Evolutionary conservation across 2,797 vertebrate genomes (phyloP), one percentile per base, ranked within the genome.

Genomic region (Poecile montanus): DNA sequence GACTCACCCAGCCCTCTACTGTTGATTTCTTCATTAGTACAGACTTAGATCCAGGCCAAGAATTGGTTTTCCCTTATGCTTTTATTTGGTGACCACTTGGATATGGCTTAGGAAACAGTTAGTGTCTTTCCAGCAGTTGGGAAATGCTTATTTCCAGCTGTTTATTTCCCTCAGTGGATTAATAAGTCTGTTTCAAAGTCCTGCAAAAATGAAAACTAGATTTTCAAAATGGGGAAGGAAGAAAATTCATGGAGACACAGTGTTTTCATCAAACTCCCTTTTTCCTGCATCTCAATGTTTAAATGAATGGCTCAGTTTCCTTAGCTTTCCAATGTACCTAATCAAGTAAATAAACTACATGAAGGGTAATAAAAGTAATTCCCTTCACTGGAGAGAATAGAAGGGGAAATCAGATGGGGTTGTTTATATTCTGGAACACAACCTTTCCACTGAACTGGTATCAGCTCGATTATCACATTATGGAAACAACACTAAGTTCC

Each of bases 91-190:
- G 80, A 88, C 65, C 90, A 65, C 77, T 95, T 96, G 91, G 88
- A 89, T 91, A 73, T 80, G 70, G 36, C 51, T 92, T 94, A 96
- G 96, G 95, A 96, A 94, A 92, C 83, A 85, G 53, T 88, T 94
- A 91, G 85, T 82, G 68, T 85, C 91, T 93, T 83, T 89, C 61
- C 68, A 95, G 72, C 65, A 91, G 66, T 74, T 82, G 81, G 85
- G 85, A 93, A 93, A 88, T 18, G 30, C 96, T 96, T 94, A 91
- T n/a, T 91, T 95, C 81, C 84, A 96, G 58, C 81, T 96, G 95
- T 95, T 96, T 97, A 95, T 94, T 96, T 91, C 58, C 78, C 85
- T 93, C 73, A 17, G 29, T 67, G 86, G 93, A 95, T 92, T 95
- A 89, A 95, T 93, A 96, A 93, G 74, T 19, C 36, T 85, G n/a